Conservation (phyloP, 2,888 invertebrate species). For the Hecatera dysodea region DNA sequence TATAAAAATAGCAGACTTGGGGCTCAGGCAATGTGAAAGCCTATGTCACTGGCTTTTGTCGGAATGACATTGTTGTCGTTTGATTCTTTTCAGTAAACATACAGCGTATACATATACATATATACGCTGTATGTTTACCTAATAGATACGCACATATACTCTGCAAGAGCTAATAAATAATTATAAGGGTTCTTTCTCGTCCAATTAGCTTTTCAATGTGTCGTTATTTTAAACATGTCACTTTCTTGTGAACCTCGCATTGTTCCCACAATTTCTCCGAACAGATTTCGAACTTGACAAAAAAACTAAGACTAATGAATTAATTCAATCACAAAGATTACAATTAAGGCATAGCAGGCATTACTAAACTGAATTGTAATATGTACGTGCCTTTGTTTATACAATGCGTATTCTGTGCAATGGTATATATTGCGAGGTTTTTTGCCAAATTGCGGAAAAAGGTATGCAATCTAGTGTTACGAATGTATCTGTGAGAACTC, state of each 20-base stretch:
- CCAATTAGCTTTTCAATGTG: constrained; percentile 12
- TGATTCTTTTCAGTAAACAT: too few relatives aligned
- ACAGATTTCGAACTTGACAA: constrained; percentile 26
- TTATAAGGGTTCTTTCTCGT: background rate
- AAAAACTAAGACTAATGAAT: constrained; percentile 47
- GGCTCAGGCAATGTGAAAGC: too few relatives aligned
- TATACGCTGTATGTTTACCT: background rate
- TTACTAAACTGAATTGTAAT: constrained; percentile 65
- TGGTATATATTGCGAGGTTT: constrained; percentile 59
- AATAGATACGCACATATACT: background rate
- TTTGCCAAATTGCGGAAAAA: constrained; percentile 70
- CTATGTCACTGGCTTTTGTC: too few relatives aligned
- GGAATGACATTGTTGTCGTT: too few relatives aligned
- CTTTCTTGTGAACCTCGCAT: constrained; percentile 28
- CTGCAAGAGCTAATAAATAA: background rate
- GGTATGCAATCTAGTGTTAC: constrained; percentile 67
- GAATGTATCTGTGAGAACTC: constrained; percentile 66
- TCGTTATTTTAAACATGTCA: constrained; percentile 21
- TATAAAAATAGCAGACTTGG: too few relatives aligned
- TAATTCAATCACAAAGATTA: constrained; percentile 55
- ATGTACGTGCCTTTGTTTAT: constrained; percentile 60
- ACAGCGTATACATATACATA: too few relatives aligned
- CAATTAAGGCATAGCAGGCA: constrained; percentile 62
- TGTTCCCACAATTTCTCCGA: constrained; percentile 63
- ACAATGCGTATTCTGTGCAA: constrained; percentile 69